Base-by-base conservation (phyloP, 2,888 invertebrate genomes). In the Lasius platythorax region DNA sequence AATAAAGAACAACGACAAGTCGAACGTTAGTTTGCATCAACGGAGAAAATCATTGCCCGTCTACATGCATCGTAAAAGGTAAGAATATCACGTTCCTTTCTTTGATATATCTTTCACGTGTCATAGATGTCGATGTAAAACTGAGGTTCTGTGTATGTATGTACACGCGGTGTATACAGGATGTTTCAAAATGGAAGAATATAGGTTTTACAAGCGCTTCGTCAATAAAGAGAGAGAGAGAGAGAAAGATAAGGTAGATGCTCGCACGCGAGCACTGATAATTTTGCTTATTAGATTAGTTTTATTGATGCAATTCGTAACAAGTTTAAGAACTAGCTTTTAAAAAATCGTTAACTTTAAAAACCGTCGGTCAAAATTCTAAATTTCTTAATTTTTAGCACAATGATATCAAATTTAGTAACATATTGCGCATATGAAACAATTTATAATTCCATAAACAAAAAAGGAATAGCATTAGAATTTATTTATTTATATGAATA, bases 41-140 rank as follows among this genome's bases (percentile, higher is more conserved):
- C 95, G 95, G 79, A 91, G 95, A 63, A 95, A 95, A 87, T 89
- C 94, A 2, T 89, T 95, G 61, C 95, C 95, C 3, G 95, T 95
- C 37, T 95, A 94, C 76, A 94, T 91, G 82, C 94, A 95, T 33
- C 93, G 95, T 33, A 95, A 95, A 87, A 94, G 92, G 95, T 95
- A 90, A 88, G 91, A 53, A 8, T 15, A 46, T 46, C 8, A 18
- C n/a, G 8, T 53, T n/a, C 3, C n/a, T 86, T 46, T 73, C 50
- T 40, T 53, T 53, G 0, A 15, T 50, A 8, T 37, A n/a, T n/a
- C 1, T 18, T 75, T 68, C 9, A n/a, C 5, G 74, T 30, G 43
- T 23, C 23, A 23, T 23, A 23, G 23, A 23, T 23, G 23, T 70
- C 30, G 18, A 50, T 50, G 2, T 18, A 50, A 18, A 18, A 18